phyloP scores from a whole-genome alignment of 1,140 invertebrate genomes.

The Euschistus heros region DNA sequence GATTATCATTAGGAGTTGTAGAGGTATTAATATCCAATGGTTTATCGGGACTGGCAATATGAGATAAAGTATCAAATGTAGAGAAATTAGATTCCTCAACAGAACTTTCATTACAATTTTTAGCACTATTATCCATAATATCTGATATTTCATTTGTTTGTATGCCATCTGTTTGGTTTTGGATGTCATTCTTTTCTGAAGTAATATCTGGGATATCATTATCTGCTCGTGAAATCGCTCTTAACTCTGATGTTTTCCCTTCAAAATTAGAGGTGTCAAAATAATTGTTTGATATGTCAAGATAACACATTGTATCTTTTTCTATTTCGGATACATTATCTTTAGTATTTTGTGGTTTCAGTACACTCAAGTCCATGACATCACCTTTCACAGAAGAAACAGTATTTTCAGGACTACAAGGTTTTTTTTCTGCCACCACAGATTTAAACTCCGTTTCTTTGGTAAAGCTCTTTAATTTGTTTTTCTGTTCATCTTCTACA shows the following conservation, averaged over 20 bases:
- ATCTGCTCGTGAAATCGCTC: not conserved
- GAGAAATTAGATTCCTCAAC: not conserved
- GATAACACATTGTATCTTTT: not conserved
- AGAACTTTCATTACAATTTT: not conserved
- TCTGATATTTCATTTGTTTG: not conserved
- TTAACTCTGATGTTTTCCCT: not conserved
- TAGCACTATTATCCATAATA: not conserved
- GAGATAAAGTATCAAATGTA: not conserved
- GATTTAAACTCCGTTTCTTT: too few relatives aligned
- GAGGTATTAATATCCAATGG: not conserved
- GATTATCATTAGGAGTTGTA: not conserved
- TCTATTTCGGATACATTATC: not conserved
- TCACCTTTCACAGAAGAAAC: not conserved
- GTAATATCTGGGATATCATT: not conserved
- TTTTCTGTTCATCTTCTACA: too few relatives aligned
- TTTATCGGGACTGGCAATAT: not conserved
- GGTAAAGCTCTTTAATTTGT: too few relatives aligned
- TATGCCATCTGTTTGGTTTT: not conserved
- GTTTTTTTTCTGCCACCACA: too few relatives aligned
- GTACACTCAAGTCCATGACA: not conserved
- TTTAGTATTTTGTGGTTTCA: not conserved
- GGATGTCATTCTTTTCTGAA: not conserved
- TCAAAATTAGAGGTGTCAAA: not conserved
- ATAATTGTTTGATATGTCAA: slow-evolving; percentile 7
- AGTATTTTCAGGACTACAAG: not conserved